Evolutionary conservation across 2,888 invertebrate genomes (phyloP), one percentile per base, ranked within the genome.

Genomic region (Melipona bicolor): DNA sequence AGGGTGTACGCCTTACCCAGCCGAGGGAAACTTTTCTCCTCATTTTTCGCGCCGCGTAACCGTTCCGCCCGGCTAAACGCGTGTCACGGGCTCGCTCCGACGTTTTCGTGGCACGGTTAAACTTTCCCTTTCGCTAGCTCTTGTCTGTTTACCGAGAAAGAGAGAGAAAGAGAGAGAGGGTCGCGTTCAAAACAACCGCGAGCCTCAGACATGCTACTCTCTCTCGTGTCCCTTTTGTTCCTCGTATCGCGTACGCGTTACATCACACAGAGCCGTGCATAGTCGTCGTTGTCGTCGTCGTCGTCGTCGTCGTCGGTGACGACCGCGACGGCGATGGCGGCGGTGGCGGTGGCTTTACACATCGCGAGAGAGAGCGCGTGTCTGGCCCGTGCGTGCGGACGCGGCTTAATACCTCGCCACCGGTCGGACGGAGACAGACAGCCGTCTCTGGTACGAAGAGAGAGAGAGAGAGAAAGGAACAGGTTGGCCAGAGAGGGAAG

Each of bases 391-490:
- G 83, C 77, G 89, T 88, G 85, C 84, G 89, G 83, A 90, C 83
- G 81, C 82, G 86, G 88, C 88, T 90, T 90, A 89, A 87, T 82
- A 75, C 80, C 77, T 43, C 77, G 73, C 68, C 52, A 68, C 24
- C 71, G 9, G 50, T 54, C 27, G 50, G 61, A 56, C 24, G 50
- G 32, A 56, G 27, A 73, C 49, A 27, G 32, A 6, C 21, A 32
- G 43, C 11, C 43, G 43, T 9, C 27, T 32, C 13, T 24, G 49
- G 24, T 59, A 49, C 3, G 36, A 6, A 27, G n/a, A n/a, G 61
- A 21, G 24, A 78, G 62, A 65, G 67, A 59, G 70, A 24, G 52
- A 70, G 64, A 49, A 27, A 49, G 74, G 24, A 36, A 43, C 21
- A 27, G 50, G 17, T 49, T 52, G 17, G 50, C 5, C n/a, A 27